phyloP scores from a whole-genome alignment of 92 coral and sea anemone genomes.

The Parazoanthus atlanticus region DNA sequence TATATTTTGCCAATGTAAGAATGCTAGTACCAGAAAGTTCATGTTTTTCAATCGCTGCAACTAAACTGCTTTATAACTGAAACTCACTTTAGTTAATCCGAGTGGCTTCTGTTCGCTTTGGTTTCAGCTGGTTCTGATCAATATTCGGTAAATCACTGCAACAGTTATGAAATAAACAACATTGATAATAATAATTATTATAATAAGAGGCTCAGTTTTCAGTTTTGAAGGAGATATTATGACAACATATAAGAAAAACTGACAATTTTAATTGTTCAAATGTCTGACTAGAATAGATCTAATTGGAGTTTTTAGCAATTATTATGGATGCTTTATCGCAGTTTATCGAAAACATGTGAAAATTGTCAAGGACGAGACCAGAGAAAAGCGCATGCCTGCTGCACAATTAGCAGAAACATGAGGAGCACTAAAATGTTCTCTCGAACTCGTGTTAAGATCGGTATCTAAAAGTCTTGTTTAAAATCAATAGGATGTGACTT shows the following conservation, averaged over 20 bases:
- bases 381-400: no score
- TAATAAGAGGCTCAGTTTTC: neutral
- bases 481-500: no score
- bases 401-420: neutral
- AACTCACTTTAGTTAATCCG: no score
- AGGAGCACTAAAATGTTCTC: neutral
- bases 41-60: neutral
- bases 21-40: neutral
- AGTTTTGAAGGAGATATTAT: neutral
- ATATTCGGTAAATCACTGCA: no score
- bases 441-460: neutral
- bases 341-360: no score
- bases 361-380: neutral
- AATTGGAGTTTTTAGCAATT: neutral
- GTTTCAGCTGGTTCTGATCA: no score
- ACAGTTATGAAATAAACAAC: neutral
- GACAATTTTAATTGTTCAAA: no score
- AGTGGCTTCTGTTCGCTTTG: no score
- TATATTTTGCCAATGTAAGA: neutral
- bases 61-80: neutral
- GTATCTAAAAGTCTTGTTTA: neutral
- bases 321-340: no score
- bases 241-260: neutral
- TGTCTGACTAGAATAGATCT: neutral
- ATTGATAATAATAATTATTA: no score